phyloP scores from a whole-genome alignment of 2,797 vertebrate species.

The Microctenopoma stevenorrisi region DNA sequence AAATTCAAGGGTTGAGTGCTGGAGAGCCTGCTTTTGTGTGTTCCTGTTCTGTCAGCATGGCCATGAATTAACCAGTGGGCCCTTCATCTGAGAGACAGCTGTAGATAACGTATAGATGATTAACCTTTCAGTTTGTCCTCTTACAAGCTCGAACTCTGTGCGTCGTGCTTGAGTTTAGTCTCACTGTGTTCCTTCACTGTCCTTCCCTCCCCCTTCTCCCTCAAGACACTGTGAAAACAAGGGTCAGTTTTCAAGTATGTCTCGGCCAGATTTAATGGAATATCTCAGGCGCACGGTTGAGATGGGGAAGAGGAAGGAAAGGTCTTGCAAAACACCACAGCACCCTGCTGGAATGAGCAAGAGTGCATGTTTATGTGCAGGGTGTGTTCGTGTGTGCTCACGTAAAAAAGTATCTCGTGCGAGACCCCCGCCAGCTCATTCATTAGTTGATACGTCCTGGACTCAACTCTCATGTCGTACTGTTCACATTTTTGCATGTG shows the following conservation, averaged over 20 bases:
- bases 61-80: slow-evolving; percentile 53
- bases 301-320: slow-evolving; percentile 50
- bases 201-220: slow-evolving; percentile 17
- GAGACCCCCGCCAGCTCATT: slow-evolving; percentile 5
- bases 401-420: slow-evolving; percentile 39
- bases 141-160: slow-evolving; percentile 4
- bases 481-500: slow-evolving; percentile 43
- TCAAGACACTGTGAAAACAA: slow-evolving; percentile 59
- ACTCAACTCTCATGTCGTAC: slow-evolving; percentile 46
- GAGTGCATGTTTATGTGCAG: slow-evolving; percentile 19
- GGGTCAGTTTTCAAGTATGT: slow-evolving; percentile 63
- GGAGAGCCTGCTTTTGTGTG: slow-evolving; percentile 23
- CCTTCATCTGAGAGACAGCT: slow-evolving; percentile 49
- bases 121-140: slow-evolving; percentile 47
- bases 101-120: slow-evolving; percentile 58
- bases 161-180: slow-evolving; percentile 50
- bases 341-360: slow-evolving; percentile 39
- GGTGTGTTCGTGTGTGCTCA: slow-evolving; percentile 14
- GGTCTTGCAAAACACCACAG: slow-evolving; percentile 61
- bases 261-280: slow-evolving; percentile 57
- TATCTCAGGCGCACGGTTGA: slow-evolving; percentile 30
- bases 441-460: slow-evolving; percentile 28
- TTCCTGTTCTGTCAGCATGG: slow-evolving; percentile 29
- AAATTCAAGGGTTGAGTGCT: slow-evolving; percentile 55
- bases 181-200: slow-evolving; percentile 9